These are phyloP conservation scores for Eurystomus gularis DNA, from an alignment of 2,113 vertebrate genomes.

Conservation along the genomic window DNA sequence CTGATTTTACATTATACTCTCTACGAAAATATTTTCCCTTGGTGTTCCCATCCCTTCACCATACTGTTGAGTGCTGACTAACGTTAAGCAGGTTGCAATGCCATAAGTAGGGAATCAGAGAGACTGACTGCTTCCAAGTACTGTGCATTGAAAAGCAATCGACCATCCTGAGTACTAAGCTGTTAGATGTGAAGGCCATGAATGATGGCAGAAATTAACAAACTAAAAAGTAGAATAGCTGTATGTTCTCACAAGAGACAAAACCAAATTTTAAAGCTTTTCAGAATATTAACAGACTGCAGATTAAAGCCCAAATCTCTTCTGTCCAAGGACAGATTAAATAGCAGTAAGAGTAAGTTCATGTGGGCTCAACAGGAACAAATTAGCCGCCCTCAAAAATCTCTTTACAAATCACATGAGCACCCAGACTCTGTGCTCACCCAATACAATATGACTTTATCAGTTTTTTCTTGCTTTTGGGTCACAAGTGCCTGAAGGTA, in stretches of 20 bases:
- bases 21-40: not conserved
- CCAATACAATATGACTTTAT: not conserved
- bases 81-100: not conserved
- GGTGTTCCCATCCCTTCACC: not conserved
- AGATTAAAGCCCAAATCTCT: not conserved
- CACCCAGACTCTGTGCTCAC: not conserved
- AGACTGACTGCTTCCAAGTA: not conserved
- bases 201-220: not conserved
- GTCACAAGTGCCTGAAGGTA: slow-evolving; percentile 38
- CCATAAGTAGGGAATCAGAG: not conserved
- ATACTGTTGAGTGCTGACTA: too few relatives aligned
- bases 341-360: not conserved
- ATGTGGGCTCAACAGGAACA: not conserved
- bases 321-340: not conserved
- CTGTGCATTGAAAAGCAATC: fast-evolving
- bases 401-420: not conserved
- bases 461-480: slow-evolving; percentile 20
- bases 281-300: not conserved
- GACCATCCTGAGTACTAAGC: fast-evolving
- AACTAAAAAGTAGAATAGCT: not conserved
- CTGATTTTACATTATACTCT: not conserved
- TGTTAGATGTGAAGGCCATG: not conserved
- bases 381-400: not conserved
- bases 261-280: not conserved
- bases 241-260: not conserved